phyloP scores from a whole-genome alignment of 2,113 vertebrate species.

The Poecilia latipinna region DNA sequence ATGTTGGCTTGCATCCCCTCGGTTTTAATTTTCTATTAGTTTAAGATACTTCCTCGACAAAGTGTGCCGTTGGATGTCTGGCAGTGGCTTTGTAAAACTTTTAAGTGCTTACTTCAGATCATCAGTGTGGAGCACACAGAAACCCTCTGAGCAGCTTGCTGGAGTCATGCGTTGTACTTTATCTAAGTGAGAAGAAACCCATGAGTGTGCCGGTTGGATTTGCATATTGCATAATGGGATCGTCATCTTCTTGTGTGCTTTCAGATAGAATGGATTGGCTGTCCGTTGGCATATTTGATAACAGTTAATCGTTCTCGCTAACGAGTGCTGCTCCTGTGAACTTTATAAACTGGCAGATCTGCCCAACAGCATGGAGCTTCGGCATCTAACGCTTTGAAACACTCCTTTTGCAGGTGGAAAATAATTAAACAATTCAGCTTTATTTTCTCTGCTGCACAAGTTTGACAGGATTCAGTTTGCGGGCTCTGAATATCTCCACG shows the following conservation, averaged over 20 bases:
- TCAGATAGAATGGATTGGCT: neutral
- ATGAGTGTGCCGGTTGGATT: neutral
- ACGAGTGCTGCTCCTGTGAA: neutral
- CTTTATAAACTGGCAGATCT: neutral
- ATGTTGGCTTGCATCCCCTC: neutral
- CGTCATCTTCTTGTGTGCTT: neutral
- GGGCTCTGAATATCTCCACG: neutral
- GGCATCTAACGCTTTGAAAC: neutral
- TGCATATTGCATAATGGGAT: neutral
- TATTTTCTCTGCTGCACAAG: neutral
- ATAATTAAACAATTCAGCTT: neutral
- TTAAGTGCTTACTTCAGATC: neutral
- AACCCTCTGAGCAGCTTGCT: neutral
- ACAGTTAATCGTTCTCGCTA: neutral
- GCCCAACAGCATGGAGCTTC: neutral
- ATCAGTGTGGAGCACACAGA: constrained; percentile 11
- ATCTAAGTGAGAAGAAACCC: neutral
- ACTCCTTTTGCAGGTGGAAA: neutral
- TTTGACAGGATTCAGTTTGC: neutral
- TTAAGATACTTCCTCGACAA: neutral
- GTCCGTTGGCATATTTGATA: neutral
- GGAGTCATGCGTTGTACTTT: neutral
- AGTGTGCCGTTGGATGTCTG: neutral
- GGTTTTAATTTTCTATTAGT: neutral
- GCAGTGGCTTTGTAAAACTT: neutral